Conservation (phyloP, 2,888 invertebrate genomes). For the Apodemia zela region DNA sequence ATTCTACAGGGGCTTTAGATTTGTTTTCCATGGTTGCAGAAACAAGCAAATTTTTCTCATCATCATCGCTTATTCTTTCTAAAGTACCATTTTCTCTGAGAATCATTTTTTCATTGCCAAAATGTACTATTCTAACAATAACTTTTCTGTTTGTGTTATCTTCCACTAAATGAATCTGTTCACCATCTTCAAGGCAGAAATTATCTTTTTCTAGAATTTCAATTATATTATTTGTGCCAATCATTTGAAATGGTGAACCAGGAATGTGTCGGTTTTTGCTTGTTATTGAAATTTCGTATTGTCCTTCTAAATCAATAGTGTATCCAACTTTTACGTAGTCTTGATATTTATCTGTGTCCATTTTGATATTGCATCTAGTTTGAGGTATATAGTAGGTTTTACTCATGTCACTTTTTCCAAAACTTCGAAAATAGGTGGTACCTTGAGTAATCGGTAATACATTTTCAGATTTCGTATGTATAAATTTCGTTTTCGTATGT, state of each 20-base stretch:
- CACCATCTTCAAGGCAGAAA: conserved; percentile 65
- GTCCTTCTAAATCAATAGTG: conserved; percentile 71
- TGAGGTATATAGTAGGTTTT: conserved; percentile 72
- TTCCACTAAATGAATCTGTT: conserved; percentile 72
- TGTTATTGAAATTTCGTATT: conserved; percentile 79
- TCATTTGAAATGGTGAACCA: conserved; percentile 81
- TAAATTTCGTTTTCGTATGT: conserved; percentile 14
- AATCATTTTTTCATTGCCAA: conserved; percentile 79
- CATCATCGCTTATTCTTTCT: conserved; percentile 68
- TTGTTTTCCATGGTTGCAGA: conserved; percentile 40
- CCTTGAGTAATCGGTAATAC: conserved; percentile 68
- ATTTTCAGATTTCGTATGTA: conserved; percentile 44
- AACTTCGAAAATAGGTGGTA: conserved; percentile 62
- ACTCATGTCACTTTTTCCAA: conserved; percentile 67
- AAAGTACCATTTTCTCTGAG: conserved; percentile 73
- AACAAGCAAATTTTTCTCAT: conserved; percentile 61
- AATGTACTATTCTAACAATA: conserved; percentile 74
- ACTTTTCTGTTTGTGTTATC: conserved; percentile 69
- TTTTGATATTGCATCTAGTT: conserved; percentile 73
- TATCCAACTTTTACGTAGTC: conserved; percentile 78
- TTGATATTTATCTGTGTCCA: conserved; percentile 63
- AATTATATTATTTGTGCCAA: conserved; percentile 61
- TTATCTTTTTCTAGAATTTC: conserved; percentile 57
- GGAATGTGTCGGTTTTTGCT: conserved; percentile 77
- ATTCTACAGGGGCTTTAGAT: background rate